Base-by-base conservation (phyloP, 2,888 invertebrate genomes). In the Dicyrtomina minuta region DNA sequence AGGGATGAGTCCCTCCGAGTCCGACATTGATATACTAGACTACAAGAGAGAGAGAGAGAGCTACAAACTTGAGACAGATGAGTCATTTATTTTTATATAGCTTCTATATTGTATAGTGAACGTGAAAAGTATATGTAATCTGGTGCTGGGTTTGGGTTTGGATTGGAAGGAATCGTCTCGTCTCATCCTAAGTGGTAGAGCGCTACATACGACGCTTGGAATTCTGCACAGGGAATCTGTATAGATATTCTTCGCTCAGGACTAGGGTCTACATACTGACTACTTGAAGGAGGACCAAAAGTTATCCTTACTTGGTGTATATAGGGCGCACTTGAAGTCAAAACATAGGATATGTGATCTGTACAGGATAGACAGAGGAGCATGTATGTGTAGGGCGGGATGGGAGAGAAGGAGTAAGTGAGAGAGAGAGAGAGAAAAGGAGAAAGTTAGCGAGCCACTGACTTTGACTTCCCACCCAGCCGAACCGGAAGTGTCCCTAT, bases 401-500 rank as follows among this genome's bases (percentile, higher is more conserved):
- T 33, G 22, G 26, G 24, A 46, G 39, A 60, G 60, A 60, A 41
- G 27, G 67, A 41, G 39, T 15, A 41, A 33, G 46, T 27, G 17
- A 49, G 39, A 66, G 58, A 60, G 58, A 41, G 51, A 41, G 15
- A 26, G 24, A 68, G 24, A 44, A 26, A 61, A 44, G 44, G 44
- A 58, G 60, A 33, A 39, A 60, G 60, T 24, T 27, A 60, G 33
- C 58, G 58, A 39, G 56, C 44, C 43, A 53, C 43, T 55, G 53
- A 39, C 66, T 56, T 56, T 59, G 51, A 68, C 68, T 68, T 68
- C 68, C 61, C 68, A 68, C 68, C 68, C 68, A 64, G 64, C 53
- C 70, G 73, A 70, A 77, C 78, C 78, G 76, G 78, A 78, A 76
- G 76, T 78, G 76, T 74, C 74, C 74, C 76, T 74, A 75, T 75